Conservation (phyloP, 2,797 vertebrate genomes). For the Garrulus glandarius region DNA sequence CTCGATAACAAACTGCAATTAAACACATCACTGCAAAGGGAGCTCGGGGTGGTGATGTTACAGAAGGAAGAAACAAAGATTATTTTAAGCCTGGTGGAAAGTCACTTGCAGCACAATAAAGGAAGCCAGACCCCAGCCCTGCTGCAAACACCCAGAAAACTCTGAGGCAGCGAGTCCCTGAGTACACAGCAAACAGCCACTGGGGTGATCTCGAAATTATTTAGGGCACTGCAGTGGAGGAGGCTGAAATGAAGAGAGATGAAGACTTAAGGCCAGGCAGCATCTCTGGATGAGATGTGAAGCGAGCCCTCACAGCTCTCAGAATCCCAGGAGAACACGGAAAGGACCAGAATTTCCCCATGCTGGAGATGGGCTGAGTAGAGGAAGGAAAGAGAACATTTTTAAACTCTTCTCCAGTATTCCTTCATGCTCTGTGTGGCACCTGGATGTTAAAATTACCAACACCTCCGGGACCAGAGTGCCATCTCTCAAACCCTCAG, state of each 20-base stretch:
- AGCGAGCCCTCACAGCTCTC: not conserved
- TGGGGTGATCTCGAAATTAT: not conserved
- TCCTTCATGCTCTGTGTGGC: not conserved
- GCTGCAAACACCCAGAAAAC: not conserved
- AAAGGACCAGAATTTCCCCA: rapidly evolving
- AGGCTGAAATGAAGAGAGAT: not conserved
- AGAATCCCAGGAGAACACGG: not conserved
- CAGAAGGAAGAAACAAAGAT: not conserved
- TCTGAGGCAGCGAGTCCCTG: not conserved
- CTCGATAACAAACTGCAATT: not conserved
- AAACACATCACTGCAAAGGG: not conserved
- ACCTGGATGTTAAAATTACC: not conserved
- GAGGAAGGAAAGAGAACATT: not conserved
- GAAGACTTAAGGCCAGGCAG: not conserved
- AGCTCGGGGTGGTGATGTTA: not conserved
- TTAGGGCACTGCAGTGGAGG: slow-evolving; percentile 4
- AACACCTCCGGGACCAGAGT: not conserved
- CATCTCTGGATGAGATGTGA: not conserved
- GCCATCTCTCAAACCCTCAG: not conserved
- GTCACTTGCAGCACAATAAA: not conserved
- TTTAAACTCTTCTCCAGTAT: not conserved
- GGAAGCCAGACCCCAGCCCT: not conserved
- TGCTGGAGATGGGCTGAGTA: not conserved
- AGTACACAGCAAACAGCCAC: not conserved
- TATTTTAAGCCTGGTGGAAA: not conserved